Conservation (phyloP, 2,797 vertebrate genomes). For the Ptychobarbus kaznakovi region DNA sequence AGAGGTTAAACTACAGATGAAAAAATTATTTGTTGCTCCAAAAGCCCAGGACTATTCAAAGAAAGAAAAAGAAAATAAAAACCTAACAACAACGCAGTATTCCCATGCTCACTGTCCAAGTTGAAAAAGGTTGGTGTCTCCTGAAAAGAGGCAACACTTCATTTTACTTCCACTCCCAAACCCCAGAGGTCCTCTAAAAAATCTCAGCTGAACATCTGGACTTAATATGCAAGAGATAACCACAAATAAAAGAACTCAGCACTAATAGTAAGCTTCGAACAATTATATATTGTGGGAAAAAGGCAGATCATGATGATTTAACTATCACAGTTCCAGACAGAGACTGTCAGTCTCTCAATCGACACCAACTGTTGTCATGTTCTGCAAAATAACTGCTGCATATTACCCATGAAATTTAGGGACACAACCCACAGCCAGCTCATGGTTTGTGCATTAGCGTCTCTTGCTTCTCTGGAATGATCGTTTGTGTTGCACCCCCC, state of each 20-base stretch:
- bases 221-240: slow-evolving; percentile 58
- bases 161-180: slow-evolving; percentile 41
- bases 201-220: slow-evolving; percentile 63
- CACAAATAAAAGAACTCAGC: slow-evolving; percentile 56
- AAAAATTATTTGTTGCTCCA: slow-evolving; percentile 29
- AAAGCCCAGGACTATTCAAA: slow-evolving; percentile 32
- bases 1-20: slow-evolving; percentile 34
- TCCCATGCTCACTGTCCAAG: slow-evolving; percentile 50
- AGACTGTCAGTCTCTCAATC: slow-evolving; percentile 33
- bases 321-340: slow-evolving; percentile 33
- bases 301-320: slow-evolving; percentile 29
- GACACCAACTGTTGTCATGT: slow-evolving; percentile 51
- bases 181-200: slow-evolving; percentile 41
- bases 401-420: slow-evolving; percentile 46
- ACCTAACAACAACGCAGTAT: neutral
- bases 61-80: neutral
- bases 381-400: slow-evolving; percentile 38
- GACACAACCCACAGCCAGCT: slow-evolving; percentile 59
- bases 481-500: slow-evolving; percentile 70
- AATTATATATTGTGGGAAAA: slow-evolving; percentile 57
- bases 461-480: slow-evolving; percentile 73
- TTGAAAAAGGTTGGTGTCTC: slow-evolving; percentile 49
- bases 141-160: slow-evolving; percentile 53
- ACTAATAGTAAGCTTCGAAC: slow-evolving; percentile 35
- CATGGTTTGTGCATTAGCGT: slow-evolving; percentile 76